Percentiles rank a stretch among this genome's conserved stretches.
These are phyloP conservation scores for Ciconia boyciana DNA, from an alignment of 2,113 vertebrate species.

Conservation along the genomic window DNA sequence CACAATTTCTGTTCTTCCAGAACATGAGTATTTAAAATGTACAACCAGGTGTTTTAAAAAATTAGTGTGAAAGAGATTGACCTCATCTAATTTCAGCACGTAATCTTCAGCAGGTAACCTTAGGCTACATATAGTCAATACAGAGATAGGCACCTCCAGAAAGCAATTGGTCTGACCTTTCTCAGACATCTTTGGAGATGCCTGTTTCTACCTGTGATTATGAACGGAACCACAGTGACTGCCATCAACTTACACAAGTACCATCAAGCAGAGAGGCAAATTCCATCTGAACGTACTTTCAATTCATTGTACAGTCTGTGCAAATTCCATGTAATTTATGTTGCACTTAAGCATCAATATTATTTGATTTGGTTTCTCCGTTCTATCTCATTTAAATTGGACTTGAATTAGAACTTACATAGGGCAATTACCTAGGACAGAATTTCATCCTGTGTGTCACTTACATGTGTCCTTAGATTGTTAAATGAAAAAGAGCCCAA, in stretches of 20 bases:
- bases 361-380: neutral
- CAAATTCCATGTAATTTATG: neutral
- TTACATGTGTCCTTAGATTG: neutral
- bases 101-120: neutral
- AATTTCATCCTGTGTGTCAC: neutral
- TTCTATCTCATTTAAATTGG: neutral
- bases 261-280: neutral
- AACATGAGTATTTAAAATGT: neutral
- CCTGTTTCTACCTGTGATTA: neutral
- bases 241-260: neutral
- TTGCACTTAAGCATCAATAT: neutral
- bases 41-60: neutral
- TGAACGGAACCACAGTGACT: neutral
- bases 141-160: neutral
- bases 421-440: neutral
- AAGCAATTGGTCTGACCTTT: neutral
- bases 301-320: neutral
- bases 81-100: neutral
- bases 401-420: neutral
- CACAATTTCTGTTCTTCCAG: neutral
- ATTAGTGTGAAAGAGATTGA: neutral
- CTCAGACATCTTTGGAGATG: neutral
- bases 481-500: neutral
- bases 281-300: neutral
- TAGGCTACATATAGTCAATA: neutral